These are phyloP conservation scores for Caenorhabditis japonica DNA, from an alignment of 2,888 invertebrate genomes.

Conservation along the genomic window DNA sequence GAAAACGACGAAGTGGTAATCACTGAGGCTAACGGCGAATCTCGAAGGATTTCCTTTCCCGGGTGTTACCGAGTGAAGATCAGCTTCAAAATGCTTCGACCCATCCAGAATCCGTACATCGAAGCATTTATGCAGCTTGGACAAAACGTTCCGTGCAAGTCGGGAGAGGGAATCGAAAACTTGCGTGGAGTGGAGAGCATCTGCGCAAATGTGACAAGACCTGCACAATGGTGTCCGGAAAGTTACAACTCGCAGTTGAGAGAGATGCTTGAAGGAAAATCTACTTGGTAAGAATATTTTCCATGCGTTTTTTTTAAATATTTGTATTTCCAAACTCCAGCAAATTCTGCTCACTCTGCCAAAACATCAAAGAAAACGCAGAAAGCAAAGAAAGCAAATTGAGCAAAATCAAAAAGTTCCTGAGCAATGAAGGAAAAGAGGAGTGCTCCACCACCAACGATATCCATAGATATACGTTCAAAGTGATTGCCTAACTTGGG, in stretches of 20 bases:
- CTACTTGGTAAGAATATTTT: conserved; percentile 66
- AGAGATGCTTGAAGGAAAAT: conserved; percentile 63
- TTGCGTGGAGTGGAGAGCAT: conserved; percentile 57
- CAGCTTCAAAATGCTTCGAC: conserved; percentile 62
- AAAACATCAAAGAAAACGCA: conserved; percentile 58
- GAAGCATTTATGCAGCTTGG: conserved; percentile 72
- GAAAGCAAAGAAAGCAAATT: conserved; percentile 49
- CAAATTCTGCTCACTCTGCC: conserved; percentile 70
- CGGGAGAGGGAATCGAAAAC: conserved; percentile 36
- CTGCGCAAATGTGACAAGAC: conserved; percentile 67
- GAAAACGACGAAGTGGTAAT: conserved; percentile 52
- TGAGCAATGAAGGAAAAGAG: conserved; percentile 54
- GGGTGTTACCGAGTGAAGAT: conserved; percentile 69
- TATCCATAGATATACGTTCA: conserved; percentile 60
- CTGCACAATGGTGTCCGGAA: conserved; percentile 68
- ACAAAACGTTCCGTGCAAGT: conserved; percentile 67
- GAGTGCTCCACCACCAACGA: conserved; percentile 53
- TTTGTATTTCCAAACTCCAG: conserved; percentile 43
- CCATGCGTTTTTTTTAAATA: neutral
- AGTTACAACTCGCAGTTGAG: conserved; percentile 65
- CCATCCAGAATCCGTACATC: conserved; percentile 69
- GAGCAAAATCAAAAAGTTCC: conserved; percentile 53
- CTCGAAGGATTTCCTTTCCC: conserved; percentile 63
- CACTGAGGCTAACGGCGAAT: conserved; percentile 58
- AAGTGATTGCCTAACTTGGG: too few relatives aligned